Percentiles rank a stretch among this genome's conserved stretches.
phyloP scores from a whole-genome alignment of 2,797 vertebrate genomes.

The Rhinophrynus dorsalis region DNA sequence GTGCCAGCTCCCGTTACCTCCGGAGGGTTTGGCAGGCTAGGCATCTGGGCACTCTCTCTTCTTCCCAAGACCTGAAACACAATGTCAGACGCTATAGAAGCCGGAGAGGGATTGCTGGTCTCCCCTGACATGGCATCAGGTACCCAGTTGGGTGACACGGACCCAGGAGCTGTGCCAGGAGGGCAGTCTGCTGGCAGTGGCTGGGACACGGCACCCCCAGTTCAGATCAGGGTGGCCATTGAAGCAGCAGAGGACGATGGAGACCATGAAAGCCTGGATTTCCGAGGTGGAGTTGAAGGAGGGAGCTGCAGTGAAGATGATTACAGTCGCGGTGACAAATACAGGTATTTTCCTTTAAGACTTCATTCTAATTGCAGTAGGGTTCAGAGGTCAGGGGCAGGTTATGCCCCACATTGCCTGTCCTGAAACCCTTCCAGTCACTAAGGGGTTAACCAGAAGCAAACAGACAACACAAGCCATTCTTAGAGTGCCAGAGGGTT shows the following conservation, averaged over 20 bases:
- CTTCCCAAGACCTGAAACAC: no score
- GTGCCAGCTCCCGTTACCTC: conserved; percentile 51
- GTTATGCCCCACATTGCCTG: no score
- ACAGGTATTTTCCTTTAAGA: conserved; percentile 66
- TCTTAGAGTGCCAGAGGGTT: no score
- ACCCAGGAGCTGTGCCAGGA: not conserved
- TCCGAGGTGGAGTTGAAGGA: conserved; percentile 57
- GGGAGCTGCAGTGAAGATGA: conserved; percentile 93
- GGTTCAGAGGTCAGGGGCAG: not conserved
- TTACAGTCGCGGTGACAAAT: conserved; percentile 73
- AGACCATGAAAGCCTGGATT: conserved; percentile 54
- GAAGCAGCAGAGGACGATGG: conserved; percentile 83
- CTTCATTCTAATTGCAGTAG: not conserved
- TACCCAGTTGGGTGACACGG: no score
- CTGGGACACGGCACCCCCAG: conserved; percentile 65
- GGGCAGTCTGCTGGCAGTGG: conserved; percentile 43
- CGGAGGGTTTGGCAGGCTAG: not conserved
- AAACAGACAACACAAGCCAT: no score
- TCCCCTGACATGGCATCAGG: not conserved
- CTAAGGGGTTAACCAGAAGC: not conserved
- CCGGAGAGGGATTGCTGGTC: not conserved
- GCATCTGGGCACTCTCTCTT: not conserved
- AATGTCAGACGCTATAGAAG: not conserved
- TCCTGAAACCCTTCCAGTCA: no score
- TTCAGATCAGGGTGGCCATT: conserved; percentile 87